Base-by-base conservation (phyloP, 2,888 invertebrate species). In the Synergus japonicus region DNA sequence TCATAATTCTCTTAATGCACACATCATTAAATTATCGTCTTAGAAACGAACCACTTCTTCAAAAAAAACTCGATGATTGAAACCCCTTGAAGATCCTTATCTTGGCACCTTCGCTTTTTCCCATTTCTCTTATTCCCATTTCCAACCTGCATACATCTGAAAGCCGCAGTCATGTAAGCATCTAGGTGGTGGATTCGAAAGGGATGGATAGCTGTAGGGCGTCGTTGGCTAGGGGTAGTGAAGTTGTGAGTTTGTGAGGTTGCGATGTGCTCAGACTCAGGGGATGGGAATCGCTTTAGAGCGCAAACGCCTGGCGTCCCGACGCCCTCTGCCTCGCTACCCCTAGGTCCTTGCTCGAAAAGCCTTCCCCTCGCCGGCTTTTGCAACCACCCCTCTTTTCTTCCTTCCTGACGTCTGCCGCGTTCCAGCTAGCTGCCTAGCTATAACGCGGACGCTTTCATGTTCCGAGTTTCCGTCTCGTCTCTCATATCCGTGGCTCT, bases 291-390 rank as follows among this genome's bases (percentile, higher is more conserved):
- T n/a, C 66, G 54, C 15, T 69, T 12, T 22, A 83, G 46, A 80
- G 89, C 89, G 89, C 89, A 87, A 84, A 87, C 88, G 88, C 87
- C 83, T 77, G 83, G 86, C 89, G 88, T 85, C 86, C 87, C 83
- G 86, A 83, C 86, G 87, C 49, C 29, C 22, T 79, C 79, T 73
- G 69, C 80, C 60, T 78, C 65, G 67, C 87, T 84, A 85, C 84
- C 84, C 84, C 83, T 81, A 49, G 29, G 41, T 43, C 77, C 64
- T 60, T 66, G 37, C 43, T 69, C 76, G 18, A 78, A 76, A 81
- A 81, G 79, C 84, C 84, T 83, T 79, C 76, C 76, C 78, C 81
- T 80, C 79, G 69, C 79, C 67, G 84, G 81, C 78, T 82, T 77
- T 60, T 67, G 29, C 78, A 69, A 78, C 78, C 85, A 87, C 85